Evolutionary conservation across 2,888 invertebrate genomes (phyloP).

Genomic region (Beris chalybata): DNA sequence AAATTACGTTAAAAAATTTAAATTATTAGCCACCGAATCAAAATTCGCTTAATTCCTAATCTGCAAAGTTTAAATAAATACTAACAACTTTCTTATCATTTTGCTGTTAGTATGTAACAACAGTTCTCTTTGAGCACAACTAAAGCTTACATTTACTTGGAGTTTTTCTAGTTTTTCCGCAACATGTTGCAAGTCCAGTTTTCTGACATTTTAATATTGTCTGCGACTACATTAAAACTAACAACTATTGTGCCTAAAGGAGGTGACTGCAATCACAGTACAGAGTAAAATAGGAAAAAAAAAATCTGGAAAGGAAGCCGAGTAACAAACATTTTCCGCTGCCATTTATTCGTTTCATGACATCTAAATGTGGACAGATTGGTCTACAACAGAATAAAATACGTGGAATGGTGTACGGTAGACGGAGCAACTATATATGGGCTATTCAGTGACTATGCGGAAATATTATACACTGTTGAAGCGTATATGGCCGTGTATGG

Average conservation of each 20-base stretch:
- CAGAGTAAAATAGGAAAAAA: slow-evolving; percentile 17
- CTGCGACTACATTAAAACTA: slow-evolving; percentile 19
- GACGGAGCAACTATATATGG: background rate
- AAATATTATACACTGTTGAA: background rate
- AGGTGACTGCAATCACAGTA: slow-evolving; percentile 11
- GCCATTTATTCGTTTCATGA: slow-evolving; percentile 35
- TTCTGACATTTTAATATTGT: slow-evolving; percentile 32
- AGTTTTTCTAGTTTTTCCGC: background rate
- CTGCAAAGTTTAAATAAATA: too few species aligned
- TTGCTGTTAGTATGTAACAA: too few species aligned
- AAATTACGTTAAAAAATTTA: too few species aligned
- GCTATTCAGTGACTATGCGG: background rate
- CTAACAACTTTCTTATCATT: too few species aligned
- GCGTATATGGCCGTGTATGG: too few species aligned
- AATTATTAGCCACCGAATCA: too few species aligned
- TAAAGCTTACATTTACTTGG: too few species aligned
- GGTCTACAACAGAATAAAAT: slow-evolving; percentile 9
- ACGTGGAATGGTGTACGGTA: background rate
- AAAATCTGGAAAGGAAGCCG: slow-evolving; percentile 35
- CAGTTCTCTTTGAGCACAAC: too few species aligned
- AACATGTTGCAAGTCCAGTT: slow-evolving; percentile 22
- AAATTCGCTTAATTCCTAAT: too few species aligned
- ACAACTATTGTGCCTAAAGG: slow-evolving; percentile 18
- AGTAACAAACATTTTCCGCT: slow-evolving; percentile 39
- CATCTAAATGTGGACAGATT: slow-evolving; percentile 24